A percentile compares a stretch with the other conserved stretches of the same genome.
Evolutionary conservation across 2,113 vertebrate species (phyloP).

Genomic region (Edolisoma coerulescens): DNA sequence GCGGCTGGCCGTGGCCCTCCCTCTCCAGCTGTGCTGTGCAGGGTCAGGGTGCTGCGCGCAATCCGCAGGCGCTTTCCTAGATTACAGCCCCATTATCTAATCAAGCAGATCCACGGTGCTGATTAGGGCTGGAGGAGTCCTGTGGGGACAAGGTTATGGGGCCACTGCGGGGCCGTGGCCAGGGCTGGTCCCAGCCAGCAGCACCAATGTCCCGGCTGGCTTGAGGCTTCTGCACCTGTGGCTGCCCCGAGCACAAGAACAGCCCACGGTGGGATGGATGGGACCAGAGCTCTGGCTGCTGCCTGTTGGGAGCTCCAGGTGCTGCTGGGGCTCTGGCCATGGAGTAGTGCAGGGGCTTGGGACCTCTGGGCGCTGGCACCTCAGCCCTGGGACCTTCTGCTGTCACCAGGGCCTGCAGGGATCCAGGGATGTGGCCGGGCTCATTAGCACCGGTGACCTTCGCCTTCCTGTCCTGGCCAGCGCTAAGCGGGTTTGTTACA

Average conservation of each 20-base stretch:
- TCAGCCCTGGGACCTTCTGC: background rate
- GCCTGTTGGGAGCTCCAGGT: fast-evolving
- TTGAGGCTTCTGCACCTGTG: fast-evolving
- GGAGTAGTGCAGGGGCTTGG: fast-evolving
- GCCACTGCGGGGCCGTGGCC: background rate
- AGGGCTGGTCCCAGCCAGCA: background rate
- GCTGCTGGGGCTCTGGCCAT: background rate
- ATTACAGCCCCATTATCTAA: constrained; percentile 61
- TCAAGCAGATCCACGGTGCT: background rate
- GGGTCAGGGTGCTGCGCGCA: background rate
- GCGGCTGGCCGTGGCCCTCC: background rate
- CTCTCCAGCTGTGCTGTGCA: constrained; percentile 8
- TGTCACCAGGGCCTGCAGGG: background rate
- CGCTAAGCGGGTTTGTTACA: constrained; percentile 60
- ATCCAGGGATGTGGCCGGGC: background rate
- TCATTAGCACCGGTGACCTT: constrained; percentile 29
- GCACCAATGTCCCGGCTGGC: background rate
- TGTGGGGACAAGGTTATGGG: constrained; percentile 45
- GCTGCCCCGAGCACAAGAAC: fast-evolving
- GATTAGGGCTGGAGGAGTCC: constrained; percentile 14
- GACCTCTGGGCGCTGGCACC: fast-evolving
- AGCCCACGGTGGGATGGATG: fast-evolving
- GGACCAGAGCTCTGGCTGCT: background rate
- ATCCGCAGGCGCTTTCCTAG: constrained; percentile 24
- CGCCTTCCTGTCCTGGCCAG: background rate